Percentiles rank a stretch among this genome's conserved stretches.
Evolutionary conservation across 2,797 vertebrate genomes (phyloP).

Genomic region (Carcharodon carcharias): DNA sequence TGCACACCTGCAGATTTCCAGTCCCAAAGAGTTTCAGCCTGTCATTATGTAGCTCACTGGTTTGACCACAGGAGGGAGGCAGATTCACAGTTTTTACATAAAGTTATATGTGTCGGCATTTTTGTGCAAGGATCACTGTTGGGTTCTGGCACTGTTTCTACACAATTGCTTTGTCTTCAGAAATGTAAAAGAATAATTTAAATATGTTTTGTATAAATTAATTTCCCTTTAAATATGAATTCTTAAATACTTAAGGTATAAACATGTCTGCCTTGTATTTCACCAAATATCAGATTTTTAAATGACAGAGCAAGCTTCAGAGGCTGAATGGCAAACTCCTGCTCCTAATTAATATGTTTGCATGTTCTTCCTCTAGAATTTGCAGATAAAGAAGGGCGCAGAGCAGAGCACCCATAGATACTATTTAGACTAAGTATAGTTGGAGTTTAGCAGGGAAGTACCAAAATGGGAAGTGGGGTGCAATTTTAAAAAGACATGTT

Average conservation of each 20-base stretch:
- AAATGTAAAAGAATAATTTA: neutral
- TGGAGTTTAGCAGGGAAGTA: neutral
- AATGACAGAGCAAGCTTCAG: too few species aligned
- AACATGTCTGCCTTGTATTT: neutral
- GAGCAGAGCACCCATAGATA: neutral
- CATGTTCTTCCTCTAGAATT: neutral
- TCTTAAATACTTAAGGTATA: neutral
- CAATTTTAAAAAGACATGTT: neutral
- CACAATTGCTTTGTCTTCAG: neutral
- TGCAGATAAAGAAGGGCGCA: neutral
- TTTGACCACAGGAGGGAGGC: conserved; percentile 21
- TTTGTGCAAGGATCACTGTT: too few species aligned
- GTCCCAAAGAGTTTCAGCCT: neutral
- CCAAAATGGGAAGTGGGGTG: neutral
- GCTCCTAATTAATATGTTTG: too few species aligned
- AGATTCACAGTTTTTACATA: neutral
- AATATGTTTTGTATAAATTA: neutral
- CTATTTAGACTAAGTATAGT: neutral
- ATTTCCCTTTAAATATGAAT: neutral
- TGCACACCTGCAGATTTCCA: neutral
- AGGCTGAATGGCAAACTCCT: too few species aligned
- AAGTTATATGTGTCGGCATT: neutral
- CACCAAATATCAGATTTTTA: neutral
- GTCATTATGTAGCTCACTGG: neutral
- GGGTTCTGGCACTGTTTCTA: neutral